Conservation (phyloP, 1,140 invertebrate species). For the Apis cerana region DNA sequence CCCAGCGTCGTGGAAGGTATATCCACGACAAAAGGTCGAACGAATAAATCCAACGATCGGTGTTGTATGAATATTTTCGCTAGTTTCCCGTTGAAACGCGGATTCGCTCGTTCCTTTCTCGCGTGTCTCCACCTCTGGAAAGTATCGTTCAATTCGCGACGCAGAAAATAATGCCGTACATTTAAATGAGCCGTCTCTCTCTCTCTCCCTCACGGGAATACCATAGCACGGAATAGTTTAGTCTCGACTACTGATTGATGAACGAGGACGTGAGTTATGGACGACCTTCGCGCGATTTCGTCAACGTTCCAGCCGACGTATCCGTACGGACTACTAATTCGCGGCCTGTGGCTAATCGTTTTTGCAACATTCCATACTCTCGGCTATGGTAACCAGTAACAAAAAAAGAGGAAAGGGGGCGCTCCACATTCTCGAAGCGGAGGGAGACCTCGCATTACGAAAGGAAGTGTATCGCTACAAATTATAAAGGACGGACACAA, state of each 20-base stretch:
- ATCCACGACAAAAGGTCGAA: no score
- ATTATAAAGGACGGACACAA: slow-evolving; percentile 29
- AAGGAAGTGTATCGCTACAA: not conserved
- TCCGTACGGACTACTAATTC: slow-evolving; percentile 32
- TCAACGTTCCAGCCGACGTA: slow-evolving; percentile 30
- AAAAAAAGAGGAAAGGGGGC: not conserved
- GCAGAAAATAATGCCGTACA: slow-evolving; percentile 39
- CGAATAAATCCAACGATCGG: no score
- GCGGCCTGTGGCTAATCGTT: slow-evolving; percentile 25
- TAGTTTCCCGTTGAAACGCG: not conserved
- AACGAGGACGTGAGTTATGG: slow-evolving; percentile 36
- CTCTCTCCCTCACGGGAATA: not conserved
- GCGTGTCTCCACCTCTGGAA: slow-evolving; percentile 1
- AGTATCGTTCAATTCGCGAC: slow-evolving; percentile 33
- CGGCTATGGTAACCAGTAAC: no score
- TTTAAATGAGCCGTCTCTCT: slow-evolving; percentile 40
- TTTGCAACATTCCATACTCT: not conserved
- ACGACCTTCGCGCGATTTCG: slow-evolving; percentile 53
- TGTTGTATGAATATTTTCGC: no score
- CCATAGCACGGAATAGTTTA: slow-evolving; percentile 29
- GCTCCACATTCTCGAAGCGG: not conserved
- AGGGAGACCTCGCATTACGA: not conserved
- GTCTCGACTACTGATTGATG: slow-evolving; percentile 24
- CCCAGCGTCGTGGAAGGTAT: no score
- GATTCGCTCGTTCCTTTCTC: no score